Evolutionary conservation across 2,797 vertebrate genomes (phyloP), one percentile per base, ranked within the genome.

Genomic region (Sciaenops ocellatus): DNA sequence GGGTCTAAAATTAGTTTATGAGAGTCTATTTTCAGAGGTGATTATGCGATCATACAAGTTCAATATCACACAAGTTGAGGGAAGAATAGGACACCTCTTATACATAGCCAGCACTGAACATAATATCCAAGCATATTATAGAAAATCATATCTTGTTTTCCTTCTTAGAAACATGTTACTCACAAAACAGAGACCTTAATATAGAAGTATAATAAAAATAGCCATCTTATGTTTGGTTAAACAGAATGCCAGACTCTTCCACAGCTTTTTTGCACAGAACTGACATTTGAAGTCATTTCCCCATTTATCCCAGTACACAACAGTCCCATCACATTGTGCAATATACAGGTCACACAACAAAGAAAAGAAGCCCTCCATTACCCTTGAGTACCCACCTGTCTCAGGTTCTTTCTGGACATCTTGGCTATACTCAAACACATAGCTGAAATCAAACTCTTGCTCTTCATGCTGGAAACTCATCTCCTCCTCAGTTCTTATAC

Each of bases 381-480:
- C 12, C 13, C 42, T n/a, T 54, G 3, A 42, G 38, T 50, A 89
- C 86, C 22, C 78, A 93, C 85, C 72, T 92, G 62, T 79, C 94
- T 96, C 92, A 83, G 79, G 83, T 73, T 81, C 82, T 69, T 67
- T 85, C 82, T 94, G 93, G 63, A 90, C 92, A 82, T 92, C 92
- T 90, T 94, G 95, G 90, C 93, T 94, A 92, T 95, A 97, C 90
- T 98, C 97, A 94, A 97, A 98, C 86, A 97, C 90, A 92, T 95
- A 96, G 86, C 95, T 96, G 91, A 97, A 97, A 79, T 97, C 97
- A 85, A 98, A 97, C 92, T 97, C 96, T 38, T 93, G 95, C 73
- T 96, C 96, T 83, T 95, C 92, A 78, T 90, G 92, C 85, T 93
- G 92, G 77, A 92, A 96, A 86, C 94, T 97, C 97, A 97, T 97